phyloP scores from a whole-genome alignment of 1,140 invertebrate species.

The Nephotettix cincticeps region DNA sequence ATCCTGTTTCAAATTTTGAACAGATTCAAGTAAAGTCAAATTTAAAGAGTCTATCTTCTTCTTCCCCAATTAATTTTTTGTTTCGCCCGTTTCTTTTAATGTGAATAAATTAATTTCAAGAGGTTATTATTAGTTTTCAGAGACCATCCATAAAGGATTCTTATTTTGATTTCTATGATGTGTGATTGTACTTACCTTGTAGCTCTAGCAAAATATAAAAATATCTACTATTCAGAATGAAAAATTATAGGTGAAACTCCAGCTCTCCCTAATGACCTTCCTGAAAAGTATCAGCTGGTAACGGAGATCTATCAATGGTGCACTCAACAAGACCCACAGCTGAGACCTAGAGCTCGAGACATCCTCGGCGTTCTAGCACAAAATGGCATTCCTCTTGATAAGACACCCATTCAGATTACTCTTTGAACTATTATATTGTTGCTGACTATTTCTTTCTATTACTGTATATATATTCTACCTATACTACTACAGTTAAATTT shows the following conservation, averaged over 20 bases:
- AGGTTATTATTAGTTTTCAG: slow-evolving; percentile 14
- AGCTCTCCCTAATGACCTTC: slow-evolving; percentile 61
- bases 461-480: too few species aligned
- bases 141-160: background rate
- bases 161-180: background rate
- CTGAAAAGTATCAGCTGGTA: slow-evolving; percentile 59
- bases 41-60: too few species aligned
- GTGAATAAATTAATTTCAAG: background rate
- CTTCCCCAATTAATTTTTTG: background rate
- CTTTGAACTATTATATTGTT: background rate
- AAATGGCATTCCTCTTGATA: background rate
- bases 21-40: too few species aligned
- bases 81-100: background rate
- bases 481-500: too few species aligned
- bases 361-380: slow-evolving; percentile 26
- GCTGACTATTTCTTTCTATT: too few species aligned
- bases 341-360: slow-evolving; percentile 58
- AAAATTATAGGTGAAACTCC: slow-evolving; percentile 60
- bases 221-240: too few species aligned
- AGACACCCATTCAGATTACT: background rate
- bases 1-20: too few species aligned
- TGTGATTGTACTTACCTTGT: background rate
- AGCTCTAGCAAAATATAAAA: too few species aligned
- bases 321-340: slow-evolving; percentile 60
- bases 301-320: slow-evolving; percentile 70